These are phyloP conservation scores for Maccullochella peelii DNA, from an alignment of 2,113 vertebrate genomes.

Conservation along the genomic window DNA sequence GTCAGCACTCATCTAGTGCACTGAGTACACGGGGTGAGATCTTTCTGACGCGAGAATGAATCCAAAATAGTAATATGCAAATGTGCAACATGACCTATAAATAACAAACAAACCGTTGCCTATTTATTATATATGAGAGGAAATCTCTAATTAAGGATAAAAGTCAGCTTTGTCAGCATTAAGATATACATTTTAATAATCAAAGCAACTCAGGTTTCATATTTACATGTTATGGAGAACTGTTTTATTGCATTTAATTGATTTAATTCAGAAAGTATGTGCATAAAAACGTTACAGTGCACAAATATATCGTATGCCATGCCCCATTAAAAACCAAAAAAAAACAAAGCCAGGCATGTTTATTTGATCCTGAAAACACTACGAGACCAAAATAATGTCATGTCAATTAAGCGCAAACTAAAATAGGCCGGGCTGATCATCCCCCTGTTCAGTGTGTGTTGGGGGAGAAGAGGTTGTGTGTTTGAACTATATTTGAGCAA, in stretches of 20 bases:
- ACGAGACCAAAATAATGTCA: slow-evolving; percentile 45
- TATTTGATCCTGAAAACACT: slow-evolving; percentile 26
- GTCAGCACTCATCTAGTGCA: slow-evolving; percentile 20
- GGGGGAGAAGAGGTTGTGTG: neutral
- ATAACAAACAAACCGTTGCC: slow-evolving; percentile 22
- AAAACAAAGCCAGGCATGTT: neutral
- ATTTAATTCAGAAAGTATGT: neutral
- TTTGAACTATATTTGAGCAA: slow-evolving; percentile 68
- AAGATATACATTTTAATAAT: neutral
- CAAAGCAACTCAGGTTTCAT: neutral
- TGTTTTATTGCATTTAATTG: neutral
- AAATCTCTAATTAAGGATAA: neutral
- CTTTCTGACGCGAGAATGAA: slow-evolving; percentile 28
- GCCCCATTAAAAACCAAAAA: neutral
- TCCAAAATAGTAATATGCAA: slow-evolving; percentile 63
- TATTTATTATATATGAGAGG: neutral
- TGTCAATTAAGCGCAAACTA: slow-evolving; percentile 39
- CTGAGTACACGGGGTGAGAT: slow-evolving; percentile 18
- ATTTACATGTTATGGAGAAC: neutral
- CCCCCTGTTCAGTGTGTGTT: slow-evolving; percentile 32
- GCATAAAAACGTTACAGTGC: neutral
- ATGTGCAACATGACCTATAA: slow-evolving; percentile 44
- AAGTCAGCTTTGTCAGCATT: neutral
- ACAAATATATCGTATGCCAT: neutral
- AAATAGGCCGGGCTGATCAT: slow-evolving; percentile 41